Base-by-base conservation (phyloP, 2,888 invertebrate genomes). In the Prionchulus punctatus region DNA sequence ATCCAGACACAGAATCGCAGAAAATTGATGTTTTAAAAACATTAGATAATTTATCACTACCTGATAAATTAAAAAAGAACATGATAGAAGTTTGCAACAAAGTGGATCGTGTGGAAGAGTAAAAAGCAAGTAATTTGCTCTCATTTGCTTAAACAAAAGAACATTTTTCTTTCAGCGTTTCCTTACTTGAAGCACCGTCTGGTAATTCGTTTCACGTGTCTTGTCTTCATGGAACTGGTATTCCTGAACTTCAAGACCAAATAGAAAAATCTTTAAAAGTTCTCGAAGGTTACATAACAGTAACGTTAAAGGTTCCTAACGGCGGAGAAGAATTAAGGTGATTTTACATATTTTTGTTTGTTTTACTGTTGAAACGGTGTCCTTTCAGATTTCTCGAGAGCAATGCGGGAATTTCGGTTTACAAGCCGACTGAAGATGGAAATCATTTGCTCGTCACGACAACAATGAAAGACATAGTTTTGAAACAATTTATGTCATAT, bases 1-100 rank as follows among this genome's bases (percentile, higher is more conserved):
- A 86, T 71, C 81, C 82, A 2, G 82, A 85, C 67, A 75, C 76
- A 62, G 62, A 70, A 54, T 79, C 80, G 25, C 87, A 89, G 72
- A 74, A 78, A 43, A 72, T 79, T 28, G 83, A 83, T 63, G 86
- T 89, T 0, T 66, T 80, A 31, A 64, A 76, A 25, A 86, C 84
- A 0, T 72, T 89, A 26, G 59, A 61, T 64, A 75, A 57, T 70
- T 72, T 1, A 71, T 70, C 73, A 53, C 67, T 79, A 27, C 65
- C 75, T 1, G 55, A 70, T 36, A 69, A 75, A 55, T 68, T 79
- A 28, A 60, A 77, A 30, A 64, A 75, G 2, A 75, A 75, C 59
- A 76, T 85, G 54, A 78, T 85, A 26, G 79, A 80, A 63, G 82
- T 85, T 31, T 82, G 81, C 52, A 87, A 86, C 71, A 86, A 86